These are phyloP conservation scores for Zenarchopterus dispar DNA, from an alignment of 2,797 vertebrate species.

Conservation along the genomic window DNA sequence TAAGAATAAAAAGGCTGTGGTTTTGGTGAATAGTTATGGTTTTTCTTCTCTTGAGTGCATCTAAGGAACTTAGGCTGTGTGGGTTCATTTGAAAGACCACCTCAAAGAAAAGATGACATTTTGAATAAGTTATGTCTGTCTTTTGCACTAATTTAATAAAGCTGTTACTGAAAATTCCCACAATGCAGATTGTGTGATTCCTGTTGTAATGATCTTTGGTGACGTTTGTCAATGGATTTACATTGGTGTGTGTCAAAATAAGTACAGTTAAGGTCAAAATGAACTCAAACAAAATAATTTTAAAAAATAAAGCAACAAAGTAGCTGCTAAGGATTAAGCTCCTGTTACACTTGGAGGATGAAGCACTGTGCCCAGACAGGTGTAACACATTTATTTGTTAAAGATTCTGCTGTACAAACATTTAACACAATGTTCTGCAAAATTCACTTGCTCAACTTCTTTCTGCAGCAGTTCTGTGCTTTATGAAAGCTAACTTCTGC, in stretches of 20 bases:
- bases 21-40: slow-evolving; percentile 73
- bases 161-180: slow-evolving; percentile 85
- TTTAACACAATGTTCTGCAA: too few relatives aligned
- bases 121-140: slow-evolving; percentile 87
- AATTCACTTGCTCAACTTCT: too few relatives aligned
- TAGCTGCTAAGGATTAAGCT: too few relatives aligned
- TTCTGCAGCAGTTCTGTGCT: too few relatives aligned
- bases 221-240: neutral
- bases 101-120: slow-evolving; percentile 82
- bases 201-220: neutral
- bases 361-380: too few relatives aligned
- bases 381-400: too few relatives aligned
- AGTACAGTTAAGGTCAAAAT: too few relatives aligned
- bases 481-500: too few relatives aligned
- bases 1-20: slow-evolving; percentile 69
- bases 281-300: too few relatives aligned
- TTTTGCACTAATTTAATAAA: slow-evolving; percentile 93
- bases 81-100: slow-evolving; percentile 75
- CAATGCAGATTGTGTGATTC: slow-evolving; percentile 46
- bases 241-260: neutral
- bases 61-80: slow-evolving; percentile 65
- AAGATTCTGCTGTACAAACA: too few relatives aligned
- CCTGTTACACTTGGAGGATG: too few relatives aligned
- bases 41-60: slow-evolving; percentile 68
- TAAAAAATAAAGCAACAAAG: too few relatives aligned